Evolutionary conservation across 2,113 vertebrate genomes (phyloP).

Genomic region (Coturnix japonica): DNA sequence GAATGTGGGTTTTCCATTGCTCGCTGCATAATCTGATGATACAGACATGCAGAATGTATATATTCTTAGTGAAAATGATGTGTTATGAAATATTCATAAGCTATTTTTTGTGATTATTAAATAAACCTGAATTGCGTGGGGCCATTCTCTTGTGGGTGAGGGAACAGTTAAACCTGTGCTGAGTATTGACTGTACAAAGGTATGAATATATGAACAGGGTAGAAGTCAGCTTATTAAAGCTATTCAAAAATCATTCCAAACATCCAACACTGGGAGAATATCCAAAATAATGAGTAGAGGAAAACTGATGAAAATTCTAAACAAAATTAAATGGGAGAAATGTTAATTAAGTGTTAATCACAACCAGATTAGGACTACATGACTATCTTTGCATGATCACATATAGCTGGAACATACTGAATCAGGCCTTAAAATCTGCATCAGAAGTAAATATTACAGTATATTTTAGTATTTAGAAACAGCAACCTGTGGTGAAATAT

Average conservation of each 20-base stretch:
- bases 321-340: not conserved
- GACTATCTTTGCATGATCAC: not conserved
- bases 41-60: constrained; percentile 24
- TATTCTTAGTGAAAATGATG: constrained; percentile 41
- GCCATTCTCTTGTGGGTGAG: not conserved
- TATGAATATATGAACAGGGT: not conserved
- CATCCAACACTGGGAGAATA: not conserved
- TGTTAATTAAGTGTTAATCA: not conserved
- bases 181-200: not conserved
- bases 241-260: not conserved
- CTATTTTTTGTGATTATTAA: constrained; percentile 42
- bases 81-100: constrained; percentile 69
- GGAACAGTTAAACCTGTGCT: not conserved
- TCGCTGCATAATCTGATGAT: constrained; percentile 36
- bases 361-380: not conserved
- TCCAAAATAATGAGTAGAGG: not conserved
- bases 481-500: not conserved
- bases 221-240: not conserved
- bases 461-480: not conserved
- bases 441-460: not conserved
- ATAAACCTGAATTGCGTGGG: constrained; percentile 13
- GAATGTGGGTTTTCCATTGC: constrained; percentile 71
- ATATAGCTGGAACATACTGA: not conserved
- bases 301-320: not conserved
- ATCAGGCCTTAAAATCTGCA: not conserved